Conservation (phyloP, 2,888 invertebrate species). For the Heliconius sara region DNA sequence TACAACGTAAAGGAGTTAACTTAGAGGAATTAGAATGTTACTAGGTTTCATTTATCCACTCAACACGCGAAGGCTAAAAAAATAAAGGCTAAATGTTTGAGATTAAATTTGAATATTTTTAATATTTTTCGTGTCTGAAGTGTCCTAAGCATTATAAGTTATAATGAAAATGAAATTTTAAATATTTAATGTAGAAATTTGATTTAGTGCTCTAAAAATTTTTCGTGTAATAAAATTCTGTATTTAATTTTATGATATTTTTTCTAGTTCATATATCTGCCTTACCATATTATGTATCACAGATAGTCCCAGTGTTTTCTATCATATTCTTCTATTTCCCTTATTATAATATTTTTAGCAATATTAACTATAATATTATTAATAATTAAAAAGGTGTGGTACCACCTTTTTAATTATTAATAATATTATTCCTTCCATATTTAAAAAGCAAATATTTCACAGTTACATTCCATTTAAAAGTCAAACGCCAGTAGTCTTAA, state of each 20-base stretch:
- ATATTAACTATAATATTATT: no score
- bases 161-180: background rate
- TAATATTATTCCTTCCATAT: background rate
- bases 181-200: background rate
- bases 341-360: background rate
- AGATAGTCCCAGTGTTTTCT: background rate
- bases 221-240: background rate
- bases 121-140: background rate
- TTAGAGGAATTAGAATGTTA: no score
- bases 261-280: no score
- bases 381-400: no score
- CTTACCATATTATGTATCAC: background rate
- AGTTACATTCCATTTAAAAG: background rate
- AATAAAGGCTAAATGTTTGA: background rate
- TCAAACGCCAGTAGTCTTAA: constrained; percentile 12
- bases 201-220: background rate
- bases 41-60: no score
- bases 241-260: no score
- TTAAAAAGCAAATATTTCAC: background rate
- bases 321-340: background rate
- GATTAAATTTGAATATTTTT: background rate
- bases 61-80: no score
- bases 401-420: no score
- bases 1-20: no score
- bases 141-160: background rate